Evolutionary conservation across 2,888 invertebrate species (phyloP), one percentile per base, ranked within the genome.

Genomic region (Caenorhabditis japonica): DNA sequence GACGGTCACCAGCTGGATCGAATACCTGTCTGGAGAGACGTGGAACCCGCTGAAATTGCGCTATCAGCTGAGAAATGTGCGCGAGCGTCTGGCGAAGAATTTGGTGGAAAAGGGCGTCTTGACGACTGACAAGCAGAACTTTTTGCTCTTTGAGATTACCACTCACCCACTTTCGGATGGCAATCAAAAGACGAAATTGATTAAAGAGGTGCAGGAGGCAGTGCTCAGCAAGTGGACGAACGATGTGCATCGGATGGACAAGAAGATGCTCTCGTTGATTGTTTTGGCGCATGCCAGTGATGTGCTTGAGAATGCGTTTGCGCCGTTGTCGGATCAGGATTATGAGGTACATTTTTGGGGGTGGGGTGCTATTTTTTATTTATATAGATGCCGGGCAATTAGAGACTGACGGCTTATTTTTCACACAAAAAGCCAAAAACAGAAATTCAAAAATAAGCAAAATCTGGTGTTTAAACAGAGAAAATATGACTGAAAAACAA

Each of bases 61-160:
- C 87, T 99, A 97, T 90, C 99, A 99, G 89, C 90, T 99, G 88
- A 94, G 97, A 89, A 99, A 99, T 91, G 99, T 99, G 3, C 92
- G 99, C 83, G 99, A 99, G 90, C 92, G 99, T 87, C 91, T 99
- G 88, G 99, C 99, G 46, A 99, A 99, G 90, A 99, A 97, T 91
- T 91, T 99, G 85, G 97, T 97, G 36, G 99, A 99, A 89, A 99
- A 99, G 89, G 82, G 80, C 13, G 80, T 80, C 13, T 39, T 80
- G 25, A 80, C 80, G 23, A 80, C 80, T n/a, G 77, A 81, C 44
- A 77, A 79, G 46, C 77, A 77, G 90, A 99, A 99, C 90, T 99
- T 99, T 90, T 91, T 99, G 85, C 91, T 99, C 64, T 99, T 99
- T 89, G 99, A 99, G 90, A 99, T 99, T 97, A 99, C 99, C 59